Percentiles rank a stretch among this genome's conserved stretches.
These are phyloP conservation scores for Xanthia icteritia DNA, from an alignment of 2,888 invertebrate species.

Conservation along the genomic window DNA sequence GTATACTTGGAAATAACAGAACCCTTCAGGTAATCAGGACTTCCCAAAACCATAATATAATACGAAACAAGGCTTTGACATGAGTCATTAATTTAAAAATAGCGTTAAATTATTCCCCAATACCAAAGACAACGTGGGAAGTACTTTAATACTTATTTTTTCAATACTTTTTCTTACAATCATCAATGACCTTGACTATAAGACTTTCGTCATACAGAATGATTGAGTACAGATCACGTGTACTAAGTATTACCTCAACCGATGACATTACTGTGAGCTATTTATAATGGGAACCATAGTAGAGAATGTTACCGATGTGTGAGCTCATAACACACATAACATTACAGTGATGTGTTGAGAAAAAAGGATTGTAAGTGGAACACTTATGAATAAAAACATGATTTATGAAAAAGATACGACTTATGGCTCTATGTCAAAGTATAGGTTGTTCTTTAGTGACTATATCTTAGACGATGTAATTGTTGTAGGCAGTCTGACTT, in stretches of 20 bases:
- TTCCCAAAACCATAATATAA: background rate
- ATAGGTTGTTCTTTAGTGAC: background rate
- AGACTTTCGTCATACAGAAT: slow-evolving; percentile 17
- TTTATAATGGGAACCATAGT: slow-evolving; percentile 66
- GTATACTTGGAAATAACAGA: background rate
- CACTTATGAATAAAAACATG: slow-evolving; percentile 28
- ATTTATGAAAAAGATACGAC: slow-evolving; percentile 14
- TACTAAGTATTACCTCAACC: slow-evolving; percentile 47
- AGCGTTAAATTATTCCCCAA: background rate
- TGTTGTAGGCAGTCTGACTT: background rate
- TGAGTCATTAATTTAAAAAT: background rate
- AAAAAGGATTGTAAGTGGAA: slow-evolving; percentile 28
- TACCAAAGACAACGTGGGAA: background rate
- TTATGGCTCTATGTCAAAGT: background rate
- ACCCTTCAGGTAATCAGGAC: background rate
- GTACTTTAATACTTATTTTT: background rate
- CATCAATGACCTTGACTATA: slow-evolving; percentile 24
- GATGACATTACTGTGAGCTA: slow-evolving; percentile 63
- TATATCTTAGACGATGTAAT: background rate
- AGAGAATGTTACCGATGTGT: slow-evolving; percentile 64
- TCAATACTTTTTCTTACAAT: background rate
- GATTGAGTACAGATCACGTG: slow-evolving; percentile 52
- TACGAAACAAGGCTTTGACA: background rate
- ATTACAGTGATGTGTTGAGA: slow-evolving; percentile 49
- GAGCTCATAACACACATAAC: slow-evolving; percentile 56